phyloP scores from a whole-genome alignment of 1,140 invertebrate genomes.

The Drosophila pachea region DNA sequence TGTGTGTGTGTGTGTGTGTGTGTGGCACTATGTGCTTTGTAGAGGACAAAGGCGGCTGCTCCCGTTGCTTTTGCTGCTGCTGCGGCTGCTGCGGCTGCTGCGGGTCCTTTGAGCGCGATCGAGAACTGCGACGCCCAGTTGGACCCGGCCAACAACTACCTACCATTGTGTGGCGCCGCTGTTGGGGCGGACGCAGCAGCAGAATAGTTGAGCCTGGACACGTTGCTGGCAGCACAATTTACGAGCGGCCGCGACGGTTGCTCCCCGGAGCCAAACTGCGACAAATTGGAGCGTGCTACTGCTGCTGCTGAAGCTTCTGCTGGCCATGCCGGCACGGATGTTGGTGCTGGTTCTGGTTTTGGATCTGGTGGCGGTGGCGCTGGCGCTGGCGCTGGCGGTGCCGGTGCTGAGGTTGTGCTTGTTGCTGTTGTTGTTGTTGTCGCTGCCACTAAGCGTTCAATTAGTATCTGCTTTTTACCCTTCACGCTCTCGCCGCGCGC shows the following conservation, averaged over 20 bases:
- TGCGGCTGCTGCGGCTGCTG: constrained; percentile 1
- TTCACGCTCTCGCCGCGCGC: constrained; percentile 56
- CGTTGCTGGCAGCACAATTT: constrained; percentile 43
- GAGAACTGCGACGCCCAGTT: constrained; percentile 9
- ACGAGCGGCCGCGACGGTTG: constrained; percentile 35
- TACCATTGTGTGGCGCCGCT: constrained; percentile 40
- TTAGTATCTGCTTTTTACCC: constrained; percentile 59
- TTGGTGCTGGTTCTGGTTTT: no score
- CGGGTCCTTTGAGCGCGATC: constrained; percentile 10
- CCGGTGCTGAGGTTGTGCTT: constrained; percentile 14
- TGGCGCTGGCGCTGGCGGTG: no score
- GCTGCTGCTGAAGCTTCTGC: no score
- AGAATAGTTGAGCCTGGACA: not conserved
- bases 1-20: no score
- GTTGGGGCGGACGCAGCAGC: not conserved
- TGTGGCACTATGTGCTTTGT: constrained; percentile 2
- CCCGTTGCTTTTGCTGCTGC: not conserved
- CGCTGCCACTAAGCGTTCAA: constrained; percentile 58
- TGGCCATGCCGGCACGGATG: no score
- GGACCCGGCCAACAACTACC: constrained; percentile 26
- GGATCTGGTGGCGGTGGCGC: no score
- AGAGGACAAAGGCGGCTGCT: constrained; percentile 8
- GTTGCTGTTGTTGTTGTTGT: constrained; percentile 4
- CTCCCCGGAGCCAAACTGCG: constrained; percentile 30
- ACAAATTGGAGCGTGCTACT: constrained; percentile 58